Percentiles rank a stretch among this genome's conserved stretches.
These are phyloP conservation scores for Synanthedon myopaeformis DNA, from an alignment of 2,888 invertebrate species.

Conservation along the genomic window DNA sequence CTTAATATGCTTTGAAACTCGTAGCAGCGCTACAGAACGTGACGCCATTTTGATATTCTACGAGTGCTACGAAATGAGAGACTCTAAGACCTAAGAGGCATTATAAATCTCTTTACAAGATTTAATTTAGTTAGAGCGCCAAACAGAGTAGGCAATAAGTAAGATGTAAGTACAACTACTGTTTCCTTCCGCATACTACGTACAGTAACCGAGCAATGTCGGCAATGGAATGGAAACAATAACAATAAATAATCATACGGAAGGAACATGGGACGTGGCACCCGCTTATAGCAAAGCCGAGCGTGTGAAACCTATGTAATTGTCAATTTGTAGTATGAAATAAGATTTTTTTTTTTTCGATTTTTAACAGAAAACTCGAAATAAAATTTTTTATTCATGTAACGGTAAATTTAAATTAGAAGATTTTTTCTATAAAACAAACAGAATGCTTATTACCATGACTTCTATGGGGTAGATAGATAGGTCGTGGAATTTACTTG, in stretches of 20 bases:
- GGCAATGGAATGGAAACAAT: constrained; percentile 36
- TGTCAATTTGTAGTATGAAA: not conserved
- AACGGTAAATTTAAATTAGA: not conserved
- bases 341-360: not conserved
- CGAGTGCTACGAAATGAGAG: no score
- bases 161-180: not conserved
- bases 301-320: not conserved
- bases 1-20: constrained; percentile 2
- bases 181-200: not conserved
- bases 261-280: constrained; percentile 13
- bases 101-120: no score
- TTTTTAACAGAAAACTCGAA: not conserved
- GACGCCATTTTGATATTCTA: not conserved
- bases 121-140: no score
- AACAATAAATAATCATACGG: constrained; percentile 53
- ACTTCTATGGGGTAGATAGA: no score
- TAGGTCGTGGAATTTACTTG: no score
- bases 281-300: not conserved
- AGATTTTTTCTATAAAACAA: no score
- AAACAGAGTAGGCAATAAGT: no score
- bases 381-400: no score
- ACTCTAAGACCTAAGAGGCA: no score
- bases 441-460: no score
- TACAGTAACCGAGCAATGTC: constrained; percentile 10
- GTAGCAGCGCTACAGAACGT: not conserved